phyloP scores from a whole-genome alignment of 1,140 invertebrate genomes.

The Lethrus apterus region DNA sequence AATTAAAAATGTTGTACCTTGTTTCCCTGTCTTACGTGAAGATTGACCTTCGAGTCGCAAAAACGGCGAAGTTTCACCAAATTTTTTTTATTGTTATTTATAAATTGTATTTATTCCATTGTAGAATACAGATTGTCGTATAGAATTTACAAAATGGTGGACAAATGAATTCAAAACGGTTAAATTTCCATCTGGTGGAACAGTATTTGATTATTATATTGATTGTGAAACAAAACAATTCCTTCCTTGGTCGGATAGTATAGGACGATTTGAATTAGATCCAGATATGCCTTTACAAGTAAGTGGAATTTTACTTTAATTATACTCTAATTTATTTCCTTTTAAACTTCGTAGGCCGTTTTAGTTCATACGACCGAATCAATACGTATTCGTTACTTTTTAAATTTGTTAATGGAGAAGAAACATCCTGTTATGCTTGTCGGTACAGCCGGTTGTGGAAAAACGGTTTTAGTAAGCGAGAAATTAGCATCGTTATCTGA shows the following conservation, averaged over 20 bases:
- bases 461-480: slow-evolving; percentile 81
- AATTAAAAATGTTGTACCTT: neutral
- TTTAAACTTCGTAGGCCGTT: slow-evolving; percentile 53
- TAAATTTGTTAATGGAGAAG: slow-evolving; percentile 82
- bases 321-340: slow-evolving; percentile 1
- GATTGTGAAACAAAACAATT: slow-evolving; percentile 86
- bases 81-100: slow-evolving; percentile 13
- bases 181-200: slow-evolving; percentile 84
- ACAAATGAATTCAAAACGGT: slow-evolving; percentile 91
- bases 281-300: slow-evolving; percentile 86
- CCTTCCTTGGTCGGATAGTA: slow-evolving; percentile 78
- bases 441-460: slow-evolving; percentile 84
- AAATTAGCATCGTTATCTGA: slow-evolving; percentile 77
- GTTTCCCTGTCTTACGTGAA: neutral
- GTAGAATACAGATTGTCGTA: slow-evolving; percentile 60
- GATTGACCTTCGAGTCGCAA: neutral
- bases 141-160: slow-evolving; percentile 97
- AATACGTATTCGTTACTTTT: slow-evolving; percentile 79
- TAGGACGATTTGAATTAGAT: slow-evolving; percentile 87
- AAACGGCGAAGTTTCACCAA: neutral
- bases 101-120: no score
- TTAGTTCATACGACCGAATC: slow-evolving; percentile 93
- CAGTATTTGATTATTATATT: slow-evolving; percentile 93
- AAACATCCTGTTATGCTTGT: slow-evolving; percentile 91
- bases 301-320: slow-evolving; percentile 23